Evolutionary conservation across 1,140 invertebrate species (phyloP), one percentile per base, ranked within the genome.

Genomic region (Drosophila tropicalis): DNA sequence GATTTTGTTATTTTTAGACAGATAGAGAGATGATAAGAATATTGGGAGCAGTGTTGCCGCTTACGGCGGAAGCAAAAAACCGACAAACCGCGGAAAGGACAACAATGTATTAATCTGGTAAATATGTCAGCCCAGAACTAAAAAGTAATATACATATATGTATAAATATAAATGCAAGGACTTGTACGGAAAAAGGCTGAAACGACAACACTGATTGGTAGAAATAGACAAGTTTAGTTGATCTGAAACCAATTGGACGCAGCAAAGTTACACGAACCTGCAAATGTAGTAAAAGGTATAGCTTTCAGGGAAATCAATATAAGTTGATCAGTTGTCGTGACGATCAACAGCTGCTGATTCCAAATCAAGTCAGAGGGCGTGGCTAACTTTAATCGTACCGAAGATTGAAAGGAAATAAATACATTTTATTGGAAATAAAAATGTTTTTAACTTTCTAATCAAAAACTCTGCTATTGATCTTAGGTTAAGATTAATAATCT

Each of bases 261-360:
- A 19, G 25, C 10, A 17, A 51, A 9, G 44, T 22, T 47, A 4
- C 15, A 13, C 6, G 19, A 51, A 51, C 44, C 44, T 4, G 44
- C 17, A 22, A 51, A 3, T 51, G 7, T 47, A 7, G 17, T 17
- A 47, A 17, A 47, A 47, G 44, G 15, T 47, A 10, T 1, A 19
- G 19, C 15, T 47, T 47, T 47, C 44, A 10, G 44, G 44, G 19
- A 51, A 51, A 51, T 51, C 19, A 19, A 51, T 51, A 22, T 51
- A 1, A 51, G 22, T 19, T 51, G 17, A 51, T 19, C 44, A 5
- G 12, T 9, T 22, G 44, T 51, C 44, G 44, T 51, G 44, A 51
- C 44, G 9, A 22, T 51, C 17, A 19, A 22, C 44, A 51, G 44
- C 44, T 51, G 44, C 17, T 51, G 4, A 9, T 22, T 51, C 44